Conservation (phyloP, 2,797 vertebrate species). For the Gambusia yucatana region DNA sequence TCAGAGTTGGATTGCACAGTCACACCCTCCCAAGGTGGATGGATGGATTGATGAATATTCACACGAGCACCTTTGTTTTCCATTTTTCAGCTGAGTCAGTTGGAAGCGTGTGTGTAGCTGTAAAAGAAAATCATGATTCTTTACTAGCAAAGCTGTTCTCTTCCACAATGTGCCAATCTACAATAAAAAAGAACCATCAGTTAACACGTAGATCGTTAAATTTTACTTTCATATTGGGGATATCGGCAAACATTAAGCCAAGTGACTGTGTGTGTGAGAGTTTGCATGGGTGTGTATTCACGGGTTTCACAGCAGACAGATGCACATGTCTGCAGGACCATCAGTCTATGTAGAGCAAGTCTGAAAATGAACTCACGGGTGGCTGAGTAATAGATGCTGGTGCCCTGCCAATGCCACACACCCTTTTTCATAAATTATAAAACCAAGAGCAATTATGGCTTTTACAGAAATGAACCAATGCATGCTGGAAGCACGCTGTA, state of each 20-base stretch:
- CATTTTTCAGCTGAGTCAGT: neutral
- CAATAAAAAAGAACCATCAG: neutral
- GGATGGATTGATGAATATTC: too few relatives aligned
- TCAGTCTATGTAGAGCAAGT: constrained; percentile 47
- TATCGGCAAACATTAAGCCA: neutral
- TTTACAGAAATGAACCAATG: constrained; percentile 84
- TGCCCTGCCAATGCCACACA: constrained; percentile 73
- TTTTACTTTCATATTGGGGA: neutral
- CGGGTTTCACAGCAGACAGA: neutral
- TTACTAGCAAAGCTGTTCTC: neutral
- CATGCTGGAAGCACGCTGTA: constrained; percentile 79
- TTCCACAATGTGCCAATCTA: neutral
- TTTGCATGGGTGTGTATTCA: neutral
- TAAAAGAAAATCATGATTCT: neutral
- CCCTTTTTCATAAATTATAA: constrained; percentile 83
- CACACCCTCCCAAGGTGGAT: too few relatives aligned
- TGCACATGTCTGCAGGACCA: constrained; percentile 31
- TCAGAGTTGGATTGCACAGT: too few relatives aligned
- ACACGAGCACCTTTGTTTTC: neutral
- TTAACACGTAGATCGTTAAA: neutral
- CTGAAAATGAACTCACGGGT: constrained; percentile 61
- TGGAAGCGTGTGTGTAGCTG: neutral
- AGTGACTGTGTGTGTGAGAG: neutral
- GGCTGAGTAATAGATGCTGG: constrained; percentile 80
- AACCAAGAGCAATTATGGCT: constrained; percentile 83